phyloP scores from a whole-genome alignment of 2,888 invertebrate species.

The Lasiommata megera region DNA sequence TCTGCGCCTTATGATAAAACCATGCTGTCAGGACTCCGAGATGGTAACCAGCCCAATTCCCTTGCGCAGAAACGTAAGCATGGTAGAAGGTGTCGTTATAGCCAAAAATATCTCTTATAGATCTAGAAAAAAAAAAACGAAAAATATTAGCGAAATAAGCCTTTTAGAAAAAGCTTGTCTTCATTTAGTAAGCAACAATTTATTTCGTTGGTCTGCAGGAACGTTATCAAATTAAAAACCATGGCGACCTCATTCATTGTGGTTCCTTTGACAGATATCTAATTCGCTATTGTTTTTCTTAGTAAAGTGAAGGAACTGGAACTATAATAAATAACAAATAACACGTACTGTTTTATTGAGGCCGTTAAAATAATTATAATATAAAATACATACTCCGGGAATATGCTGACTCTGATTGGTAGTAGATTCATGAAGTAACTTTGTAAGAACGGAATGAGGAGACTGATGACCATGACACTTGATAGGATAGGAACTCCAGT shows the following conservation, averaged over 20 bases:
- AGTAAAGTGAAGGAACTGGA: too few species aligned
- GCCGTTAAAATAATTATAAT: too few species aligned
- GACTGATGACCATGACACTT: constrained; percentile 60
- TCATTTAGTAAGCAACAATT: not conserved
- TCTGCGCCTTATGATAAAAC: constrained; percentile 68
- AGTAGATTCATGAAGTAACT: constrained; percentile 71
- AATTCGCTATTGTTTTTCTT: too few species aligned
- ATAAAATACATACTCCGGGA: constrained; percentile 64
- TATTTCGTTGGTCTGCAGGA: too few species aligned
- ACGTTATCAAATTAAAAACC: too few species aligned
- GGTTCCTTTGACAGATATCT: too few species aligned
- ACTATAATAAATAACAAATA: too few species aligned
- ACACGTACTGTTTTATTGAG: too few species aligned
- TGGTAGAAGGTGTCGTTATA: constrained; percentile 75
- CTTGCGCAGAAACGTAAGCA: constrained; percentile 73
- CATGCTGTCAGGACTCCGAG: constrained; percentile 72
- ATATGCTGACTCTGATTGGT: constrained; percentile 69
- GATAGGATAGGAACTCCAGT: constrained; percentile 60
- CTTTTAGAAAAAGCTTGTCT: not conserved
- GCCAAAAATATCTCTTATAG: constrained; percentile 71
- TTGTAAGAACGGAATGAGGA: constrained; percentile 70
- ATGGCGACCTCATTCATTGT: too few species aligned
- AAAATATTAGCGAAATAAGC: not conserved
- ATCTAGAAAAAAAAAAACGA: constrained; percentile 46
- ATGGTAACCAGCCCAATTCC: constrained; percentile 76